These are phyloP conservation scores for Drosophila baimaii DNA, from an alignment of 1,140 invertebrate species.

Conservation along the genomic window DNA sequence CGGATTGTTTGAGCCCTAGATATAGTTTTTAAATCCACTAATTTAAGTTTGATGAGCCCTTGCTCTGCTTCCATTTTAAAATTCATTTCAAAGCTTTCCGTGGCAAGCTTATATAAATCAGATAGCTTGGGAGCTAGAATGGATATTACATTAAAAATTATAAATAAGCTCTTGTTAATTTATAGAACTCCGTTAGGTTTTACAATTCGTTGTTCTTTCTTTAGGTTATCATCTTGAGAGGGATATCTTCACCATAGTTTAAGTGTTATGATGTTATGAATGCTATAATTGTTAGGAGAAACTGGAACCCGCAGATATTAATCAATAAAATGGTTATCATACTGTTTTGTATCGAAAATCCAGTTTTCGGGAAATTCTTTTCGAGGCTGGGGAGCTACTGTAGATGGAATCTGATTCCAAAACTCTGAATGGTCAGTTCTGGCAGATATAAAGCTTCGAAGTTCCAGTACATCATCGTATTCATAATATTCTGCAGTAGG, in stretches of 20 bases:
- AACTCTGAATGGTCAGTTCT: not conserved
- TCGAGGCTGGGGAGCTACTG: not conserved
- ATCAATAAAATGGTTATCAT: not conserved
- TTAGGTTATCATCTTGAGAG: too few relatives aligned
- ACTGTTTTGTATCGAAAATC: constrained; percentile 2
- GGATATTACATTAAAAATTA: not conserved
- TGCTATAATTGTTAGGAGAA: not conserved
- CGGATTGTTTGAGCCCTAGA: constrained; percentile 27
- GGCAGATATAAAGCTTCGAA: not conserved
- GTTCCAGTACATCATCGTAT: not conserved
- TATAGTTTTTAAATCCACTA: too few relatives aligned
- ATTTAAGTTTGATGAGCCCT: too few relatives aligned
- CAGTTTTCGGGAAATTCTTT: constrained; percentile 6
- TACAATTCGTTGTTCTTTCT: too few relatives aligned
- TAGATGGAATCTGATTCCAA: not conserved
- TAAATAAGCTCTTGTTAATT: too few relatives aligned
- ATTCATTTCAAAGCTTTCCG: not conserved
- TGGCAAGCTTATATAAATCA: not conserved
- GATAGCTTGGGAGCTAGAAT: not conserved
- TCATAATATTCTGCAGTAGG: not conserved
- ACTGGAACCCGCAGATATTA: not conserved
- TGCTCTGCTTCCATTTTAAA: not conserved
- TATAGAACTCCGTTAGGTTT: too few relatives aligned
- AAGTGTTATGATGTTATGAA: not conserved
- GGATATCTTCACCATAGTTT: too few relatives aligned